A percentile compares a stretch with the other conserved stretches of the same genome.
These are phyloP conservation scores for Origma solitaria DNA, from an alignment of 2,113 vertebrate genomes.

Conservation along the genomic window DNA sequence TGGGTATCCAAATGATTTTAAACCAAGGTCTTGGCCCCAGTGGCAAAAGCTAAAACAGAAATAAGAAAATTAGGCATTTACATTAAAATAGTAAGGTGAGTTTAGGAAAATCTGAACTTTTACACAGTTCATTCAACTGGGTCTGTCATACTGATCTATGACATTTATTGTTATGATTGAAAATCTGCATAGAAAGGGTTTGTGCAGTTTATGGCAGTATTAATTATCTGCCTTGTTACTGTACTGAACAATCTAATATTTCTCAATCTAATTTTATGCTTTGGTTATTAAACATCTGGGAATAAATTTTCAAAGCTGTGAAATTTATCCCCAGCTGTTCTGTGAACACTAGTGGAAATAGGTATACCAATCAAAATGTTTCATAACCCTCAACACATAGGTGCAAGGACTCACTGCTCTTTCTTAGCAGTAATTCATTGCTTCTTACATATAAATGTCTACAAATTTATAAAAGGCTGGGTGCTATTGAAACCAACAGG, in stretches of 20 bases:
- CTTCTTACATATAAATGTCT: constrained; percentile 4
- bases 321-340: not conserved
- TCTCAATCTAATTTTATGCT: not conserved
- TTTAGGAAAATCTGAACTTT: not conserved
- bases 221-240: not conserved
- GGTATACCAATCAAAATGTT: not conserved
- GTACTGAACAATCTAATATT: not conserved
- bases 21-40: rapidly evolving
- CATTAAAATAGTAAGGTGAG: not conserved
- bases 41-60: not conserved
- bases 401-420: not conserved
- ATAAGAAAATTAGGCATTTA: not conserved
- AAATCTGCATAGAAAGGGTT: not conserved
- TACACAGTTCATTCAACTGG: not conserved
- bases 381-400: not conserved
- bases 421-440: not conserved
- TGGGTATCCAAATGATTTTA: not conserved
- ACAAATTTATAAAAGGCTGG: constrained; percentile 22
- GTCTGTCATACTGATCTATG: not conserved
- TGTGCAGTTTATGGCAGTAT: not conserved
- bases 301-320: not conserved
- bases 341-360: not conserved
- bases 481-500: constrained; percentile 21
- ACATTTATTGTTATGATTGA: not conserved
- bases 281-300: not conserved